A percentile compares a stretch with the other conserved stretches of the same genome.
These are phyloP conservation scores for Arrhamphus sclerolepis DNA, from an alignment of 2,797 vertebrate genomes.

Conservation along the genomic window DNA sequence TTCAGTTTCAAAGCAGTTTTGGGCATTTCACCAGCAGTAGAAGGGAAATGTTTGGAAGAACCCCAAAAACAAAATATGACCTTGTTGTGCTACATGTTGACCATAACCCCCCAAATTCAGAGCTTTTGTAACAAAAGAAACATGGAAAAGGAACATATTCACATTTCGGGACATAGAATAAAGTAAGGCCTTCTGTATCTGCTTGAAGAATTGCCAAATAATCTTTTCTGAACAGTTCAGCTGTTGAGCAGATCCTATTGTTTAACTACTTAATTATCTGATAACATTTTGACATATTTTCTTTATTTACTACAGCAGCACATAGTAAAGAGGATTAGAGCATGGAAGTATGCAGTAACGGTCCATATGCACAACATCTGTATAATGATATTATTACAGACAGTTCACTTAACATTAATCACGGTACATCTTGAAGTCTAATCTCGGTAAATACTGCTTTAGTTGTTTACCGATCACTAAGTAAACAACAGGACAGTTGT, in stretches of 20 bases:
- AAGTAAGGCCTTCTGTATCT: background rate
- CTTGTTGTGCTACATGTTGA: background rate
- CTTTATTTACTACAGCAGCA: background rate
- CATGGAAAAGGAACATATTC: background rate
- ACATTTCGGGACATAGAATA: background rate
- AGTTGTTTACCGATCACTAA: slow-evolving; percentile 14
- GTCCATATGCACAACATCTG: background rate
- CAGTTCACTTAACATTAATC: background rate
- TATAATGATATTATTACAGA: slow-evolving; percentile 2
- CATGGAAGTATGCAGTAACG: background rate
- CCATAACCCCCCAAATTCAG: background rate
- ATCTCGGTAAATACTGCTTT: slow-evolving; percentile 15
- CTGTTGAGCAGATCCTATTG: background rate
- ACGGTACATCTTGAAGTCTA: background rate
- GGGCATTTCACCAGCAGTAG: background rate
- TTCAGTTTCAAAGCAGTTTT: slow-evolving; percentile 14
- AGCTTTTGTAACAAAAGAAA: background rate
- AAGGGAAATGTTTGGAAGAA: background rate
- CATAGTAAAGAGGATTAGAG: background rate
- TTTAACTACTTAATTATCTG: background rate
- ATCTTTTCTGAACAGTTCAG: slow-evolving; percentile 1
- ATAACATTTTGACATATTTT: background rate
- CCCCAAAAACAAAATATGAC: background rate
- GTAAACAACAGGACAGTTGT: slow-evolving; percentile 7
- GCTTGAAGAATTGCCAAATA: background rate